phyloP scores from a whole-genome alignment of 2,888 invertebrate genomes.

The Ischnura elegans region DNA sequence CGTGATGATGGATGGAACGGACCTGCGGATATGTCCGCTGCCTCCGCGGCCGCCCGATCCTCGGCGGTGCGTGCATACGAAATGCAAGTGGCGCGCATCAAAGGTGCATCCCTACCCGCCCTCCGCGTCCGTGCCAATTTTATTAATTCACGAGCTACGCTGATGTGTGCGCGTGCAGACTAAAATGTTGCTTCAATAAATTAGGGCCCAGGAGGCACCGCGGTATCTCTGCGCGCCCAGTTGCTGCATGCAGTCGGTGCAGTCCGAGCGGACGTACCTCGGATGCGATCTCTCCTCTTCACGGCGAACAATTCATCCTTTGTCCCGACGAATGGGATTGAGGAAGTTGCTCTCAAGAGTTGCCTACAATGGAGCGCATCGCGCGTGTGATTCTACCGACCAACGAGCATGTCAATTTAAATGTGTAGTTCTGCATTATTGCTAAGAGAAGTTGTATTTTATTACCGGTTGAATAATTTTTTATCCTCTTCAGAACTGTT shows the following conservation, averaged over 20 bases:
- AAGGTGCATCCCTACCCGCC: slow-evolving; percentile 22
- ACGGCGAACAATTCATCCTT: not conserved
- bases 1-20: slow-evolving; percentile 48
- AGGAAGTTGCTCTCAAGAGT: not conserved
- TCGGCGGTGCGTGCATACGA: too few relatives aligned
- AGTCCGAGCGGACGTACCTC: not conserved
- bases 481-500: too few relatives aligned
- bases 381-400: not conserved
- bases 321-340: not conserved
- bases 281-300: not conserved
- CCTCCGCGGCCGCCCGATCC: not conserved
- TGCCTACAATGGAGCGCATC: not conserved
- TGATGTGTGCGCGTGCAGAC: slow-evolving; percentile 19
- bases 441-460: not conserved
- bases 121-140: slow-evolving; percentile 50
- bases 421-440: not conserved
- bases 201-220: not conserved
- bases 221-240: not conserved
- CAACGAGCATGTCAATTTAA: not conserved
- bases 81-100: slow-evolving; percentile 52
- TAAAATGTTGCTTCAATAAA: slow-evolving; percentile 63
- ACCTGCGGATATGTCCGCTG: not conserved
- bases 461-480: not conserved
- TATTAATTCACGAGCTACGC: slow-evolving; percentile 61
- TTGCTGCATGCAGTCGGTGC: not conserved